phyloP scores from a whole-genome alignment of 2,113 vertebrate species.

The Pelecanoides urinatrix region DNA sequence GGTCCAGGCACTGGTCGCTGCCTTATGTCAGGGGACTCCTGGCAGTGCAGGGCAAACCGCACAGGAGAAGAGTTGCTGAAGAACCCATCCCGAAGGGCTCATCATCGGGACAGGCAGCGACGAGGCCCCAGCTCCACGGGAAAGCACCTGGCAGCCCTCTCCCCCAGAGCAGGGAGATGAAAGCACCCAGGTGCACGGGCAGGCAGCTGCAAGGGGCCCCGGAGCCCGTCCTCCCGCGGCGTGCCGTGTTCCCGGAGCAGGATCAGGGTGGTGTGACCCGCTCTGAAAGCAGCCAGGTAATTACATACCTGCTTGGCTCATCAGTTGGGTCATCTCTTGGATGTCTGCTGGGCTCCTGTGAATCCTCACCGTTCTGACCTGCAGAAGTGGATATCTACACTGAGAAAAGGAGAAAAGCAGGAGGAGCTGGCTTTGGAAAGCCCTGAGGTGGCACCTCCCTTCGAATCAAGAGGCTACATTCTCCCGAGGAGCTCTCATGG shows the following conservation, averaged over 20 bases:
- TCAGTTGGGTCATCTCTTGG: background rate
- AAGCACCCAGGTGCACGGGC: background rate
- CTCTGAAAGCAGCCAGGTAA: background rate
- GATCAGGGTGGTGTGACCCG: fast-evolving
- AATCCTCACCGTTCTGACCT: background rate
- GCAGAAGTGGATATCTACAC: background rate
- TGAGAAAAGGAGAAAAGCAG: background rate
- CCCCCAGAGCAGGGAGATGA: background rate
- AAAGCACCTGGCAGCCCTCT: constrained; percentile 33
- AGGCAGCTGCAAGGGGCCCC: background rate
- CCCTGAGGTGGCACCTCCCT: background rate
- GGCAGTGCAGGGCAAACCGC: background rate
- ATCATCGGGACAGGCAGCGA: background rate
- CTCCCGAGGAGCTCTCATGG: background rate
- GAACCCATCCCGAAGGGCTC: background rate
- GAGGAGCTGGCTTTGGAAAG: background rate
- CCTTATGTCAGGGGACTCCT: background rate
- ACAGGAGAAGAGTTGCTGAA: background rate
- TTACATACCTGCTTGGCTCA: background rate
- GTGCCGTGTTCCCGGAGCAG: fast-evolving
- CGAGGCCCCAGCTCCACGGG: background rate
- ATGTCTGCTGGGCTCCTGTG: background rate
- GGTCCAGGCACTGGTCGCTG: background rate
- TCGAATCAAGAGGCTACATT: fast-evolving
- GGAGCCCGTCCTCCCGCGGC: fast-evolving